Evolutionary conservation across 2,113 vertebrate species (phyloP).

Genomic region (Scytalopus superciliaris): DNA sequence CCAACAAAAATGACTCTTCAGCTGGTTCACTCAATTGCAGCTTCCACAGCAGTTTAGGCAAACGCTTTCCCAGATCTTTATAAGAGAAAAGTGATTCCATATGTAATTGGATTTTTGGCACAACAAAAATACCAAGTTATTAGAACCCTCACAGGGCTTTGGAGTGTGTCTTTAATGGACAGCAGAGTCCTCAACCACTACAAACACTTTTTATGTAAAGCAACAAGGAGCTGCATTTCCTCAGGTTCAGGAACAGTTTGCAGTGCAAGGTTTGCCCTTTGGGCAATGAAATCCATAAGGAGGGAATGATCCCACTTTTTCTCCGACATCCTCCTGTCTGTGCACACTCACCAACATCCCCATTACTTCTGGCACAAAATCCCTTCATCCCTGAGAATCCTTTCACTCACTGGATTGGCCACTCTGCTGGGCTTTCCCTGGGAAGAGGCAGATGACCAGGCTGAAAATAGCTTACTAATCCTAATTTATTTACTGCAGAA

Average conservation of each 20-base stretch:
- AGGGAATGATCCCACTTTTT: not conserved
- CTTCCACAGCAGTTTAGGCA: not conserved
- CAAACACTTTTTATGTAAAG: not conserved
- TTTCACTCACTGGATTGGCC: fast-evolving
- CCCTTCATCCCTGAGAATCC: not conserved
- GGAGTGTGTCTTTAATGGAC: not conserved
- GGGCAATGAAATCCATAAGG: not conserved
- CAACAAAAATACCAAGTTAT: not conserved
- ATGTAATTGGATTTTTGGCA: not conserved
- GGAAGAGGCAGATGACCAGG: not conserved
- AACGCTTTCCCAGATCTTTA: not conserved
- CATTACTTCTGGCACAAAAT: not conserved
- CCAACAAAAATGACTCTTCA: not conserved
- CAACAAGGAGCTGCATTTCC: not conserved
- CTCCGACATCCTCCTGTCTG: not conserved
- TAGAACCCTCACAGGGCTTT: not conserved
- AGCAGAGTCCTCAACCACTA: not conserved
- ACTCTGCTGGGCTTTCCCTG: not conserved
- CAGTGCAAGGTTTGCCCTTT: fast-evolving
- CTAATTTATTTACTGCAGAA: not conserved
- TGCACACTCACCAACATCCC: not conserved
- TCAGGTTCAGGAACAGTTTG: fast-evolving
- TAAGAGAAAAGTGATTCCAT: not conserved
- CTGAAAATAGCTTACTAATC: not conserved
- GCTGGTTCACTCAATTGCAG: not conserved